phyloP scores from a whole-genome alignment of 2,797 vertebrate species.

The Sebastes oblongus region DNA sequence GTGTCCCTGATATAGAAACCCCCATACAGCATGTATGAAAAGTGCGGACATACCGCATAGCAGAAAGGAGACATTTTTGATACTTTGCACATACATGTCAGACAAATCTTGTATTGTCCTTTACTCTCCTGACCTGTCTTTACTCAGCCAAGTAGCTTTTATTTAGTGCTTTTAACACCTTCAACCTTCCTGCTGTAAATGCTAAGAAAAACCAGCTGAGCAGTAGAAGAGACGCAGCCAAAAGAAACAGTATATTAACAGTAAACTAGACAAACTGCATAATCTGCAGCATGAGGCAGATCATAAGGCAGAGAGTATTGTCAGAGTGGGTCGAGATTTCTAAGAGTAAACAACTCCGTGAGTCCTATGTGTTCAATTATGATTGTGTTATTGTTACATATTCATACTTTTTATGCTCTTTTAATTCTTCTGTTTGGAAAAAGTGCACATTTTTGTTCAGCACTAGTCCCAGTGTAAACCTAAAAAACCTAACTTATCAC shows the following conservation, averaged over 20 bases:
- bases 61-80: not conserved
- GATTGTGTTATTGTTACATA: too few species aligned
- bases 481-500: not conserved
- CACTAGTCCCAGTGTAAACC: not conserved
- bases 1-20: slow-evolving; percentile 4
- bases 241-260: not conserved
- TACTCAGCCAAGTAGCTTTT: not conserved
- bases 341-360: too few species aligned
- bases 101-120: not conserved
- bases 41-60: not conserved
- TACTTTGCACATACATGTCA: not conserved
- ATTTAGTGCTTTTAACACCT: not conserved
- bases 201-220: not conserved
- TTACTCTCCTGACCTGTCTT: not conserved
- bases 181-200: not conserved
- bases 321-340: not conserved
- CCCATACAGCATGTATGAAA: not conserved
- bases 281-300: slow-evolving; percentile 7
- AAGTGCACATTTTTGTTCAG: not conserved
- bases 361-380: too few species aligned
- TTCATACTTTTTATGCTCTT: not conserved
- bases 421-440: not conserved
- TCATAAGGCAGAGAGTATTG: not conserved
- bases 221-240: not conserved
- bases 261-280: not conserved